Percentiles rank a stretch among this genome's conserved stretches.
Conservation (phyloP, 2,888 invertebrate species). For the Diarsia mendica region DNA sequence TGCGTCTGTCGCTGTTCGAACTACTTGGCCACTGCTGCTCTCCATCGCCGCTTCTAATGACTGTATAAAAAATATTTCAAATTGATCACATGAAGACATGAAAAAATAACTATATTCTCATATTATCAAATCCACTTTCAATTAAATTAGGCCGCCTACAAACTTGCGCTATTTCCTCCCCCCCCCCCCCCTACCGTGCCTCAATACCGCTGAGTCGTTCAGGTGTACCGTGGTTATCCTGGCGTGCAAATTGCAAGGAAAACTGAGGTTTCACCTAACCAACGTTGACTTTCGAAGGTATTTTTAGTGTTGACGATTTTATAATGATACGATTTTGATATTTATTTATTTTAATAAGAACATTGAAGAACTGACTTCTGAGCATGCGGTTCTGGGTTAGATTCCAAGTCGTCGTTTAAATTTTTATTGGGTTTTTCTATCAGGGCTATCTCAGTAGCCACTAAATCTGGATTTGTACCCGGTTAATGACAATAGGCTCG, state of each 20-base stretch:
- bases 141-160: constrained; percentile 40
- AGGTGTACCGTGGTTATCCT: constrained; percentile 50
- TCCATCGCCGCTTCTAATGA: too few species aligned
- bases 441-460: too few species aligned
- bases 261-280: constrained; percentile 47
- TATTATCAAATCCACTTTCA: too few species aligned
- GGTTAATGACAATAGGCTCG: too few species aligned
- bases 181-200: background rate
- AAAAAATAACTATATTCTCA: background rate
- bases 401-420: too few species aligned
- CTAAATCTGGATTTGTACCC: too few species aligned
- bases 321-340: background rate
- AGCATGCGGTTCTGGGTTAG: too few species aligned
- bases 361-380: too few species aligned
- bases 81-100: background rate
- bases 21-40: too few species aligned
- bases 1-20: too few species aligned
- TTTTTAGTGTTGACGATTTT: constrained; percentile 26
- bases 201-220: constrained; percentile 48
- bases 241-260: constrained; percentile 60
- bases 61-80: background rate
- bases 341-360: background rate
- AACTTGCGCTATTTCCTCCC: constrained; percentile 43
- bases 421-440: too few species aligned
- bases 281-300: constrained; percentile 29